These are phyloP conservation scores for Listrodromus nycthemerus DNA, from an alignment of 2,888 invertebrate species.

Conservation along the genomic window DNA sequence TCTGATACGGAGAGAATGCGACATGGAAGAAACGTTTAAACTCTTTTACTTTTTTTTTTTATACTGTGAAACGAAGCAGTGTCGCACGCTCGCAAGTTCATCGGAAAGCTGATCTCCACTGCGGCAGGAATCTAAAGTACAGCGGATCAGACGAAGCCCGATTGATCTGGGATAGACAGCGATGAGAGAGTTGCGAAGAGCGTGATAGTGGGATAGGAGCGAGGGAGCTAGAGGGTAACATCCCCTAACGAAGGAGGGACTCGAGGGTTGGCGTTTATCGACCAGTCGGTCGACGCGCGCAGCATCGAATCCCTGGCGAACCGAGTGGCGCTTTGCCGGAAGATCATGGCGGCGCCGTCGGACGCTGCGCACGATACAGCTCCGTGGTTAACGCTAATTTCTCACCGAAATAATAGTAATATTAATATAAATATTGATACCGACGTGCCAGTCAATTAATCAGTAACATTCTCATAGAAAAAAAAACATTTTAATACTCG, in stretches of 20 bases:
- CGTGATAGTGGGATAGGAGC: slow-evolving; percentile 21
- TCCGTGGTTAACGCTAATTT: slow-evolving; percentile 13
- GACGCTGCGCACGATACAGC: slow-evolving; percentile 59
- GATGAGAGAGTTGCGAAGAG: slow-evolving; percentile 23
- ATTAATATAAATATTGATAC: slow-evolving; percentile 2
- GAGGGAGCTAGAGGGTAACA: too few relatives aligned
- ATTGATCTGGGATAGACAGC: slow-evolving; percentile 38
- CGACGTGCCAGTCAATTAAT: not conserved
- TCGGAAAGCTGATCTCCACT: slow-evolving; percentile 44
- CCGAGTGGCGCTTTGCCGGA: slow-evolving; percentile 26
- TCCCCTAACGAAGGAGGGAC: slow-evolving; percentile 54
- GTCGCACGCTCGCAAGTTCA: slow-evolving; percentile 53
- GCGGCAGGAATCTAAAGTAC: slow-evolving; percentile 55
- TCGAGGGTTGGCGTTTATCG: slow-evolving; percentile 61
- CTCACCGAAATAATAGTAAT: not conserved
- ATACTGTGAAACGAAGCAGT: not conserved
- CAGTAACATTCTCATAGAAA: not conserved
- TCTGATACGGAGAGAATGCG: too few relatives aligned
- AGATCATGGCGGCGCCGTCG: slow-evolving; percentile 70
- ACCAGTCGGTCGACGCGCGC: slow-evolving; percentile 68
- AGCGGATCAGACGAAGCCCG: slow-evolving; percentile 52
- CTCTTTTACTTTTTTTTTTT: too few relatives aligned
- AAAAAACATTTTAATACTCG: not conserved
- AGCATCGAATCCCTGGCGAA: slow-evolving; percentile 48
- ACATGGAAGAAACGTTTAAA: too few relatives aligned